Evolutionary conservation across 1,140 invertebrate genomes (phyloP).

Genomic region (Drosophila micromelanica): DNA sequence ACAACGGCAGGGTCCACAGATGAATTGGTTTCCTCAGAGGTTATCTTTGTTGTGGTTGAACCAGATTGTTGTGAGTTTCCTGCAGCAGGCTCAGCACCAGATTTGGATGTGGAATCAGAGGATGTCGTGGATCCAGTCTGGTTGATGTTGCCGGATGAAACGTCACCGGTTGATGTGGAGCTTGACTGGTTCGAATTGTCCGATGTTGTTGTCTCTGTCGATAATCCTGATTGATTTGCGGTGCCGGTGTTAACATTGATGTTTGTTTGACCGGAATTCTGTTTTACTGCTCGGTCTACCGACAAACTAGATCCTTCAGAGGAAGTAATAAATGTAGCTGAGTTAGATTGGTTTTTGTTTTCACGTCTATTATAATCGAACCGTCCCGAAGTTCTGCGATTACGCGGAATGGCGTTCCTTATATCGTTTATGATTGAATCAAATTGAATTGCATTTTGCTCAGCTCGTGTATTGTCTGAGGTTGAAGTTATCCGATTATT

Average conservation of each 20-base stretch:
- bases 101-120: not conserved
- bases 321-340: slow-evolving; percentile 6
- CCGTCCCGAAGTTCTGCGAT: slow-evolving; percentile 19
- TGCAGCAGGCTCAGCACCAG: not conserved
- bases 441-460: slow-evolving; percentile 9
- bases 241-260: slow-evolving; percentile 2
- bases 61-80: not conserved
- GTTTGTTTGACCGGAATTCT: not conserved
- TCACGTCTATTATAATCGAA: slow-evolving; percentile 1
- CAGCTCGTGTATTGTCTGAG: not conserved
- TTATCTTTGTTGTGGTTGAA: slow-evolving; percentile 4
- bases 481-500: slow-evolving; percentile 35
- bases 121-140: not conserved
- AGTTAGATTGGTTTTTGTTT: slow-evolving; percentile 2
- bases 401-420: slow-evolving; percentile 12
- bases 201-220: not conserved
- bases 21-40: not conserved
- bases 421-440: slow-evolving; percentile 32
- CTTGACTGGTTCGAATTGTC: too few species aligned
- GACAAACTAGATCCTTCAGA: not conserved
- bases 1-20: not conserved
- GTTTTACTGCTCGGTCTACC: not conserved
- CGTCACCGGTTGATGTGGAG: too few species aligned
- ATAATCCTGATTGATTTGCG: slow-evolving; percentile 2
- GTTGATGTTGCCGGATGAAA: too few species aligned